These are phyloP conservation scores for Cygnus atratus DNA, from an alignment of 2,113 vertebrate genomes.

Conservation along the genomic window DNA sequence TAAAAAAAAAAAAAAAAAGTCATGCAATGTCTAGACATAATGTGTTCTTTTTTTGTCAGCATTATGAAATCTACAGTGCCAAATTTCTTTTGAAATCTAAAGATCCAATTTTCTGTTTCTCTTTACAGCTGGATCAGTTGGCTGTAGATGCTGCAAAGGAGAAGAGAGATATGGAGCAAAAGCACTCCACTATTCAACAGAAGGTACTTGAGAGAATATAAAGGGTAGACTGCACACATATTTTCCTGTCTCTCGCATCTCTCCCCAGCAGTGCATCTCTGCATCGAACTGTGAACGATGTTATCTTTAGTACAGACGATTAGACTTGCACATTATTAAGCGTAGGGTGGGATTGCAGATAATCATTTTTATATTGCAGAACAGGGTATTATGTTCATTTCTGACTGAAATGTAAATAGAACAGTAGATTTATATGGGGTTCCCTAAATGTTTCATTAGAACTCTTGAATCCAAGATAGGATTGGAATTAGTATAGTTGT, in stretches of 20 bases:
- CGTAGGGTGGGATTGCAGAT: neutral
- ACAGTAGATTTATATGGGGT: neutral
- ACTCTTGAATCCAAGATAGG: neutral
- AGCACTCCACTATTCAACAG: slow-evolving; percentile 98
- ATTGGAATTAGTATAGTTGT: neutral
- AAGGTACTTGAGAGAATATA: slow-evolving; percentile 81
- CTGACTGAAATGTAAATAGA: neutral
- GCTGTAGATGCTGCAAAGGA: slow-evolving; percentile 93
- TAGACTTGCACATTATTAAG: neutral
- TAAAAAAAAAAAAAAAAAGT: neutral
- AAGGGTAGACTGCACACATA: neutral
- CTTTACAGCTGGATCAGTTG: slow-evolving; percentile 92
- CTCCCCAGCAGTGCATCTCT: neutral
- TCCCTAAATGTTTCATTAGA: neutral
- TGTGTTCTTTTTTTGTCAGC: slow-evolving; percentile 6
- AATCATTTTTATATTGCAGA: neutral
- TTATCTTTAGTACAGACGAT: neutral
- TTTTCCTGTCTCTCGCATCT: neutral
- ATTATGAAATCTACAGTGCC: slow-evolving; percentile 14
- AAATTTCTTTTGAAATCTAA: slow-evolving; percentile 36
- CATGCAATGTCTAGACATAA: slow-evolving; percentile 22
- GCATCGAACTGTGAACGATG: neutral
- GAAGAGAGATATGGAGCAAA: slow-evolving; percentile 96
- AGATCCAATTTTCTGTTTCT: slow-evolving; percentile 47
- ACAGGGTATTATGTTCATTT: neutral